phyloP scores from a whole-genome alignment of 2,888 invertebrate species.

The Oeneis ivallda region DNA sequence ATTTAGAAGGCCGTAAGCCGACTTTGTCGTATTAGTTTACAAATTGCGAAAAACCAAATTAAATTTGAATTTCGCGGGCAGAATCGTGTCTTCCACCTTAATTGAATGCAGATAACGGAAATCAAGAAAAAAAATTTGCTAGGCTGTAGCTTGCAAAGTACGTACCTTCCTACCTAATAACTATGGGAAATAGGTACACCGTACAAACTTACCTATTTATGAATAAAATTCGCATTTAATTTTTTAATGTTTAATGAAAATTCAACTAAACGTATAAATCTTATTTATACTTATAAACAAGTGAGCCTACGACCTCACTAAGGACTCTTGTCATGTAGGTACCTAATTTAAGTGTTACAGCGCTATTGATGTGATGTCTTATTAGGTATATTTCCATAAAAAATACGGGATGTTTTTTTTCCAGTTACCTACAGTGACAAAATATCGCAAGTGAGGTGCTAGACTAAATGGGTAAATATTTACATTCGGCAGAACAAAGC shows the following conservation, averaged over 20 bases:
- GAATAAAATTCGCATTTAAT: slow-evolving; percentile 46
- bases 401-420: not conserved
- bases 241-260: slow-evolving; percentile 77
- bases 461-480: slow-evolving; percentile 64
- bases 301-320: slow-evolving; percentile 43
- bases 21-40: too few relatives aligned
- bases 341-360: too few relatives aligned
- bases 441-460: not conserved
- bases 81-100: too few relatives aligned
- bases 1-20: too few relatives aligned
- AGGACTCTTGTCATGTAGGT: not conserved
- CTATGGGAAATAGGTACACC: not conserved
- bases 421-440: not conserved
- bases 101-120: not conserved
- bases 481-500: slow-evolving; percentile 61
- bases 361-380: not conserved
- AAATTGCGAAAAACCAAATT: too few relatives aligned
- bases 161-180: not conserved
- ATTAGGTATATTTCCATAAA: not conserved
- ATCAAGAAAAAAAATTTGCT: not conserved
- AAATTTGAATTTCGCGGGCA: too few relatives aligned
- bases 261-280: slow-evolving; percentile 82
- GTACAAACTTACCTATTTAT: not conserved
- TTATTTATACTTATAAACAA: slow-evolving; percentile 81
- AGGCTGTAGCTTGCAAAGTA: not conserved